Percentiles rank a stretch among this genome's conserved stretches.
These are phyloP conservation scores for Eupithecia subumbrata DNA, from an alignment of 2,888 invertebrate genomes.

Conservation along the genomic window DNA sequence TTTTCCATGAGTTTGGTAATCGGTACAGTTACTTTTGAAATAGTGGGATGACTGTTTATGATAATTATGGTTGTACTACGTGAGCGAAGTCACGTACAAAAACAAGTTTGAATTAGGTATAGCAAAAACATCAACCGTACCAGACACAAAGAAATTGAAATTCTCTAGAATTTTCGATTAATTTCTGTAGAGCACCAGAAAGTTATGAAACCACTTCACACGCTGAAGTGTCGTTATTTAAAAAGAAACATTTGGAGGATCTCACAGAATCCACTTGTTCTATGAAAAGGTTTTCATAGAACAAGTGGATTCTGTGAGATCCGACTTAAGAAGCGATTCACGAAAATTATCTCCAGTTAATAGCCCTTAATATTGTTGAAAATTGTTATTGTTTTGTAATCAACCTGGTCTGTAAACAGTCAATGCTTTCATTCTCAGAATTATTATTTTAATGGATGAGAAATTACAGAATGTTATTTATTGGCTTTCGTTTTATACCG, in stretches of 20 bases:
- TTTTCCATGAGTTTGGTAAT: too few relatives aligned
- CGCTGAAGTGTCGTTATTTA: neutral
- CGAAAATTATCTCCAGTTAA: conserved; percentile 10
- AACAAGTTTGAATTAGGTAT: neutral
- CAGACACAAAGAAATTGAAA: neutral
- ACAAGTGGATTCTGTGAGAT: neutral
- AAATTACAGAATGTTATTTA: neutral
- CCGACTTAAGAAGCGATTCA: conserved; percentile 5
- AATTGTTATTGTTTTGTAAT: neutral
- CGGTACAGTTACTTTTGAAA: too few relatives aligned
- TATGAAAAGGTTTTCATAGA: too few relatives aligned
- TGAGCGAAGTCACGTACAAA: too few relatives aligned
- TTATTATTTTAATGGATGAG: neutral
- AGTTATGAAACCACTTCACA: conserved; percentile 1
- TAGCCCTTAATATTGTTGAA: neutral
- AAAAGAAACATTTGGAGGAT: neutral
- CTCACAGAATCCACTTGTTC: neutral
- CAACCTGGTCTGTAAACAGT: neutral
- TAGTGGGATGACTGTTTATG: too few relatives aligned
- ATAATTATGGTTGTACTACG: too few relatives aligned
- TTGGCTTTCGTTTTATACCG: neutral
- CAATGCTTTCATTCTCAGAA: neutral
- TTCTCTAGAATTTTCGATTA: neutral
- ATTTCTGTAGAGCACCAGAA: neutral
- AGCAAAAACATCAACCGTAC: neutral